A percentile compares a stretch with the other conserved stretches of the same genome.
Evolutionary conservation across 2,797 vertebrate species (phyloP).

Genomic region (Oreortyx pictus): DNA sequence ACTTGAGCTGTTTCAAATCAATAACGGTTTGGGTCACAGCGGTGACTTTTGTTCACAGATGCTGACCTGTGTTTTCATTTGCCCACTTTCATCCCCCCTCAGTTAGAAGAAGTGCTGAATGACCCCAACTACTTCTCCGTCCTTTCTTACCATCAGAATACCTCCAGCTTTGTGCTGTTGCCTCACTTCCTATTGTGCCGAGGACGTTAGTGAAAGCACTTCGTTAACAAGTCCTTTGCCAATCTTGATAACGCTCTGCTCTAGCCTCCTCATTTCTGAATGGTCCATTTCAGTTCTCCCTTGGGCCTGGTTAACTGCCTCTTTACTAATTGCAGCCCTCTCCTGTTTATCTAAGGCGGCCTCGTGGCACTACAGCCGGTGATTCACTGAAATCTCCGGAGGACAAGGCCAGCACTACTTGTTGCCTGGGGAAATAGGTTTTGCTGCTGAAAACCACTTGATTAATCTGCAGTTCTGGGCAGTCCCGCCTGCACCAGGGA

Average conservation of each 20-base stretch:
- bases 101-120: background rate
- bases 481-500: background rate
- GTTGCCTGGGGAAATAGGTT: background rate
- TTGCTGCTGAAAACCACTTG: rapidly evolving
- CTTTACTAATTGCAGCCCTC: background rate
- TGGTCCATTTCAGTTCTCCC: background rate
- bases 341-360: background rate
- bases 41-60: background rate
- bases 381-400: background rate
- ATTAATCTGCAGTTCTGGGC: background rate
- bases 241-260: slow-evolving; percentile 5
- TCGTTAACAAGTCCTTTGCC: background rate
- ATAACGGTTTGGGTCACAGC: background rate
- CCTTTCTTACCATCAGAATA: background rate
- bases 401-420: rapidly evolving
- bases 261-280: background rate
- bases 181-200: background rate
- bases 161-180: background rate
- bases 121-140: background rate
- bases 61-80: background rate
- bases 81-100: background rate
- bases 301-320: background rate
- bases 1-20: background rate
- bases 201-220: background rate
- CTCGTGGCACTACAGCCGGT: background rate